Evolutionary conservation across 2,113 vertebrate genomes (phyloP).

Genomic region (Cyprinodon brontotheroides): DNA sequence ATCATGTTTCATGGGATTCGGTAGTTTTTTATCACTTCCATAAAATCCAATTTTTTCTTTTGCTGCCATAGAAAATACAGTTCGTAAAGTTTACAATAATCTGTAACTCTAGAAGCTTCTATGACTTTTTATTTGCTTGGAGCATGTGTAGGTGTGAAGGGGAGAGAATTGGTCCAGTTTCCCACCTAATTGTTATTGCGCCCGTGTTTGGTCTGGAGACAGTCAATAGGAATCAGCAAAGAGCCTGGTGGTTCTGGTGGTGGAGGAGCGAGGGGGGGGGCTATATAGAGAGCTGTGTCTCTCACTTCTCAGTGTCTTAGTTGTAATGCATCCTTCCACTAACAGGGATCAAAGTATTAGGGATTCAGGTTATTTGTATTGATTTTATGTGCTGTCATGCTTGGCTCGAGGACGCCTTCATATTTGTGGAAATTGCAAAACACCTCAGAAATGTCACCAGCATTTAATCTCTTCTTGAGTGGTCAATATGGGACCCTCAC

Average conservation of each 20-base stretch:
- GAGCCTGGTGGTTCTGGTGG: conserved; percentile 60
- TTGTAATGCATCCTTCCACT: conserved; percentile 93
- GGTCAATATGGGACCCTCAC: conserved; percentile 87
- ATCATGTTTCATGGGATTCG: conserved; percentile 63
- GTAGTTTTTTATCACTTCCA: conserved; percentile 50
- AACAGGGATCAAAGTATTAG: conserved; percentile 98
- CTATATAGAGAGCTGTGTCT: conserved; percentile 64
- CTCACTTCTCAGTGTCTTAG: conserved; percentile 82
- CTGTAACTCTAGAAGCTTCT: not conserved
- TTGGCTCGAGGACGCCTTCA: conserved; percentile 87
- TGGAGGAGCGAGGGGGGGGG: conserved; percentile 17
- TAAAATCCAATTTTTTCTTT: conserved; percentile 8
- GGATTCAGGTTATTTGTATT: conserved; percentile 99
- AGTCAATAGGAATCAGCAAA: conserved; percentile 87
- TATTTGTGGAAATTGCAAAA: conserved; percentile 99
- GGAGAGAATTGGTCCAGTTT: conserved; percentile 74
- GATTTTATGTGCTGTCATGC: conserved; percentile 97
- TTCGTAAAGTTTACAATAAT: conserved; percentile 1
- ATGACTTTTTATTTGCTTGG: conserved; percentile 11
- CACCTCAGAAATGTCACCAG: conserved; percentile 96
- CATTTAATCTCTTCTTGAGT: conserved; percentile 91
- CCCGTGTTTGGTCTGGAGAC: conserved; percentile 76
- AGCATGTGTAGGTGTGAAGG: conserved; percentile 47
- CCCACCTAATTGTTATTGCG: conserved; percentile 88
- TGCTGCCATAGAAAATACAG: conserved; percentile 1